Evolutionary conservation across 2,113 vertebrate genomes (phyloP), one percentile per base, ranked within the genome.

Genomic region (Drymodes brunneopygia): DNA sequence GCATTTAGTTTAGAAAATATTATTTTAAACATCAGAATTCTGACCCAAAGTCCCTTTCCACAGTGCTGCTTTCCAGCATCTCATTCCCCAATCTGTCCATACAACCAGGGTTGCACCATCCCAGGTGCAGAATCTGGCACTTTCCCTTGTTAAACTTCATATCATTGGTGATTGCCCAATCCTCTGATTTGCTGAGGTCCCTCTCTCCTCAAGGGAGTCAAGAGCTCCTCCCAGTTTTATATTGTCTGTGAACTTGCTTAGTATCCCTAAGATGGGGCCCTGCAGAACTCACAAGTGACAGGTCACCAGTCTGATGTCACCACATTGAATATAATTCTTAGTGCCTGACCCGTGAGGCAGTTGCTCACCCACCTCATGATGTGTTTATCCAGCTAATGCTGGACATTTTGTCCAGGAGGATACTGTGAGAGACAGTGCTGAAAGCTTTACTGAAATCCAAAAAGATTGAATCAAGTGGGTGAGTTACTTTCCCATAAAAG

Each of bases 281-380:
- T 75, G 53, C 9, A 35, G 36, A 58, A 1, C 17, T 14, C 61
- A 17, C 9, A 35, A 15, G 17, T 67, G 7, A 12, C 13, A 25
- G 10, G 17, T 75, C 44, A 42, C 31, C 20, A 6, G 4, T 35
- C 16, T 11, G 20, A 31, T 27, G 6, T 25, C 25, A 22, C 11
- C 13, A 5, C 7, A 44, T 18, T 31, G 31, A 31, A 0, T 15
- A 15, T 1, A 31, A 44, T 4, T 6, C 13, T 44, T 48, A 9
- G 14, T 44, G 27, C 21, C 36, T 2, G 0, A 0, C 6, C 10
- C 0, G 0, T 12, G 25, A 75, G 31, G 9, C 44, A 31, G 25
- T 1, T 33, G 14, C 17, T 58, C 27, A 58, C 31, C 20, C 31
- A 12, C 11, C 21, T 14, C 31, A 67, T 44, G 25, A 18, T 25